These are phyloP conservation scores for Columbina picui DNA, from an alignment of 2,113 vertebrate genomes.

Conservation along the genomic window DNA sequence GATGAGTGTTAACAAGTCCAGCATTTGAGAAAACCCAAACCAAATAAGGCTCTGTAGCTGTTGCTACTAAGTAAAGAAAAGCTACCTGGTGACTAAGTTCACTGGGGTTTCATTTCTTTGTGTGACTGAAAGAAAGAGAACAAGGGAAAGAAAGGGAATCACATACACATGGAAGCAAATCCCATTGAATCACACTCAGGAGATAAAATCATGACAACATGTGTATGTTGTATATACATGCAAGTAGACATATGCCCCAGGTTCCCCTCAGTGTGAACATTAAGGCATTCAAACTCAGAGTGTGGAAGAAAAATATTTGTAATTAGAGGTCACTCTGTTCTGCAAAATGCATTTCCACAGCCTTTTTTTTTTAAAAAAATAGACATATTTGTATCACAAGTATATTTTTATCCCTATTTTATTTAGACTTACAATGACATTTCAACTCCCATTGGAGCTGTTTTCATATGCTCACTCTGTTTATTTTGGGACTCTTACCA, in stretches of 20 bases:
- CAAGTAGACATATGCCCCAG: not conserved
- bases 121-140: not conserved
- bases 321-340: not conserved
- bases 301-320: not conserved
- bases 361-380: not conserved
- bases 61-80: conserved; percentile 53
- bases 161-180: not conserved
- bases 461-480: not conserved
- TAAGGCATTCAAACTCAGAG: not conserved
- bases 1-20: conserved; percentile 58
- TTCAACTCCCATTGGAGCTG: not conserved
- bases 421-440: not conserved
- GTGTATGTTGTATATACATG: not conserved
- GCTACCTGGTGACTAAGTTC: conserved; percentile 50
- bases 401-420: not conserved
- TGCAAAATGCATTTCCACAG: not conserved
- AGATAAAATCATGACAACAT: not conserved
- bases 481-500: not conserved
- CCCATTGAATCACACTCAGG: not conserved
- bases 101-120: conserved; percentile 29
- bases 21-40: conserved; percentile 58
- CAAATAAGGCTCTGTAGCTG: conserved; percentile 52
- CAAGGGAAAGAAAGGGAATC: not conserved
- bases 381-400: not conserved
- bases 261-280: not conserved